Base-by-base conservation (phyloP, 2,797 vertebrate species). In the Diplodus sargus region DNA sequence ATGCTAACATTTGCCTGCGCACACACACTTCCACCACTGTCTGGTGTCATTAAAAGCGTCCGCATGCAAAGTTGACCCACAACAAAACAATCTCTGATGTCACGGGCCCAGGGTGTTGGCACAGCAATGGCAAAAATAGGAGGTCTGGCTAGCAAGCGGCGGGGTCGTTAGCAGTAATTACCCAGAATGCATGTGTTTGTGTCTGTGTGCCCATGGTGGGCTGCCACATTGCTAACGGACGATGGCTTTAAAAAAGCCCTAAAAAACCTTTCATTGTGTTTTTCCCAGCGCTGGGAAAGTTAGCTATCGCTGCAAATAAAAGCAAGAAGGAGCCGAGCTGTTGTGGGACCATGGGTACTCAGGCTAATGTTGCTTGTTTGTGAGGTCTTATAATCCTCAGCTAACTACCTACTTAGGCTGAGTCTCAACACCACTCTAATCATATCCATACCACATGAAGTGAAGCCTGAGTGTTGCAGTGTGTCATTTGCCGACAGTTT, bases 31-130 rank as follows among this genome's bases (percentile, higher is more conserved):
- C 80, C 80, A 87, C 91, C 88, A 84, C 91, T 85, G 91, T 94
- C 93, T 95, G 87, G 86, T 87, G 84, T 90, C 86, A 86, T 91
- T 94, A 94, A 95, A 94, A 74, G 63, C 42, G 81, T 94, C 94
- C 90, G 18, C 92, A 91, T 94, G 86, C 90, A 89, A 93, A 90
- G 89, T 82, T 84, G 93, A 91, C 90, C 94, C 95, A 95, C 95
- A 95, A 95, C 95, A 96, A 95, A 95, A 93, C 90, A 60, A 67
- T 76, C 82, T 90, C 92, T 95, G 92, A 95, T 95, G 94, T 96
- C 95, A 95, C 90, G 69, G 72, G 34, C 86, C 60, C 76, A 64
- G 92, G 93, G 93, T 95, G 94, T 94, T 94, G 93, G 93, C 94
- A 92, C 78, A 71, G 79, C 67, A 2, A 85, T 82, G 80, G 86